Conservation (phyloP, 2,113 vertebrate genomes). For the Charina bottae region DNA sequence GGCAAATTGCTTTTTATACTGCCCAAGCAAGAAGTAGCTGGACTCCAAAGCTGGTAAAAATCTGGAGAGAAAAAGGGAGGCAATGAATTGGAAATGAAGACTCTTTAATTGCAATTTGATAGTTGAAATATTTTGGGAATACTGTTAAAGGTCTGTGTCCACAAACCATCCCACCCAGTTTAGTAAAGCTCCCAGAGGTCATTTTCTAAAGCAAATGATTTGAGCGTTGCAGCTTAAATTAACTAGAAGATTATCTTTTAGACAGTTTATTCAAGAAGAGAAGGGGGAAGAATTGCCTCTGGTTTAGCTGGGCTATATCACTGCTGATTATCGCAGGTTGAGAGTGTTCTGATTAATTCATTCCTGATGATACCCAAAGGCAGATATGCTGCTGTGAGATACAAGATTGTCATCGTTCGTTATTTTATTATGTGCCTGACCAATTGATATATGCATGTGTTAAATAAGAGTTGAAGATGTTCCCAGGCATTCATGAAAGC, state of each 20-base stretch:
- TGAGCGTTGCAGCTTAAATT: neutral
- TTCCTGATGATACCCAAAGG: conserved; percentile 3
- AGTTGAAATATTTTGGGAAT: neutral
- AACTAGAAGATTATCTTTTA: conserved; percentile 4
- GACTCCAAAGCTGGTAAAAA: neutral
- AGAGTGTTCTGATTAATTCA: conserved; percentile 8
- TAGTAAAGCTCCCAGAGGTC: neutral
- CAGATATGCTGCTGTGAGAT: neutral
- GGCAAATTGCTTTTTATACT: neutral
- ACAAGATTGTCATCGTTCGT: neutral
- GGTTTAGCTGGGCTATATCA: neutral
- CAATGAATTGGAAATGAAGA: neutral
- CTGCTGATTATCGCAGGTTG: conserved; percentile 2
- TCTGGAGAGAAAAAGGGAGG: neutral
- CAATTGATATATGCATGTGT: neutral
- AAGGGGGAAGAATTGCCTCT: neutral
- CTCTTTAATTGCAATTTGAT: neutral
- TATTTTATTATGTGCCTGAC: conserved; percentile 2
- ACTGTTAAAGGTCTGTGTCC: neutral
- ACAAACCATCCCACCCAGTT: neutral
- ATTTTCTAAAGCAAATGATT: conserved; percentile 10
- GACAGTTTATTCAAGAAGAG: conserved; percentile 16
- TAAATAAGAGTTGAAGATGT: conserved; percentile 8
- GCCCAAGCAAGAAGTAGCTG: neutral
- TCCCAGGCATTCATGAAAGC: neutral